Evolutionary conservation across 1,140 invertebrate species (phyloP).

Genomic region (Ctenoplectra terminalis): DNA sequence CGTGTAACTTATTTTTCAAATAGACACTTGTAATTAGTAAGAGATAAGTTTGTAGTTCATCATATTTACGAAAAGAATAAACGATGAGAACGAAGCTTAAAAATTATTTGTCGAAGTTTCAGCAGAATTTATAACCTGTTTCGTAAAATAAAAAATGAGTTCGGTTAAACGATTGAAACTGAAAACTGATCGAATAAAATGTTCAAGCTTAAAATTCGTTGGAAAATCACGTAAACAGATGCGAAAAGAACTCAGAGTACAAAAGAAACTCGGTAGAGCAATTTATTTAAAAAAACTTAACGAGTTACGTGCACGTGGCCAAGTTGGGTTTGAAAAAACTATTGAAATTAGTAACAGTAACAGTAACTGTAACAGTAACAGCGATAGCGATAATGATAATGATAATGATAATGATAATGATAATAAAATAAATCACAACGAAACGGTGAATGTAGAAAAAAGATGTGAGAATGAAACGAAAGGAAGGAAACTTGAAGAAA

Average conservation of each 20-base stretch:
- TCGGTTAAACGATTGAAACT: not conserved
- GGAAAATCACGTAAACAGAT: constrained; percentile 84
- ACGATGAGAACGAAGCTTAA: not conserved
- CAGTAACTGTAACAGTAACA: too few species aligned
- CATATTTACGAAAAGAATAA: not conserved
- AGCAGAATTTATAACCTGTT: not conserved
- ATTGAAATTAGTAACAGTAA: constrained; percentile 59
- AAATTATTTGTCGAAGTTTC: not conserved
- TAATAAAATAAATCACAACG: constrained; percentile 65
- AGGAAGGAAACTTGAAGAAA: not conserved
- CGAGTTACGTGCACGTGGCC: constrained; percentile 45
- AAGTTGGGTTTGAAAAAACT: constrained; percentile 52
- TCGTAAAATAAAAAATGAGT: constrained; percentile 2
- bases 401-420: too few species aligned
- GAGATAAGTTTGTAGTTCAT: not conserved
- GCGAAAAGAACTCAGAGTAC: constrained; percentile 84
- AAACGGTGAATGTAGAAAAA: constrained; percentile 38
- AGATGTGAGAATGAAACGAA: not conserved
- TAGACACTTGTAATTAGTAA: not conserved
- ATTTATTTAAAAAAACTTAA: constrained; percentile 76
- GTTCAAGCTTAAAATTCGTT: not conserved
- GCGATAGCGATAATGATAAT: too few species aligned
- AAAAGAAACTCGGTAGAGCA: constrained; percentile 83
- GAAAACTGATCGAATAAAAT: constrained; percentile 20
- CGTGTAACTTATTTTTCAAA: not conserved